These are phyloP conservation scores for Perodicticus potto DNA, from an alignment of 2,797 vertebrate species.

Conservation along the genomic window DNA sequence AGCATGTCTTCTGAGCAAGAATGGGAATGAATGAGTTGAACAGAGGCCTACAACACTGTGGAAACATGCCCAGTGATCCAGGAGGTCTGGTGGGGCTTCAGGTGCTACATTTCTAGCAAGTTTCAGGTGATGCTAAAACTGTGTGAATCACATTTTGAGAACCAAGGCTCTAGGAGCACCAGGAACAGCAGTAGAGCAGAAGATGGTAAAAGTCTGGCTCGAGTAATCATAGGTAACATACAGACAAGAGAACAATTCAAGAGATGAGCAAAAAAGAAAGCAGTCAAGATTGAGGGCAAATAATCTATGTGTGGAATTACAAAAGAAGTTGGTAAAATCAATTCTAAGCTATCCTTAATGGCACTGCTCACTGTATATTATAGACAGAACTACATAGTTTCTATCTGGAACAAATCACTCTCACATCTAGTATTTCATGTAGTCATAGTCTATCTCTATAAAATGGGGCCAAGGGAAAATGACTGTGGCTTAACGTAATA, in stretches of 20 bases:
- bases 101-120: not conserved
- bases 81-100: not conserved
- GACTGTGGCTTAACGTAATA: not conserved
- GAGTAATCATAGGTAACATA: not conserved
- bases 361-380: not conserved
- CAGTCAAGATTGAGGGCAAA: not conserved
- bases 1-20: not conserved
- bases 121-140: not conserved
- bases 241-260: not conserved
- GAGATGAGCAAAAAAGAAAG: not conserved
- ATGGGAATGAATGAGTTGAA: not conserved
- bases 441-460: not conserved
- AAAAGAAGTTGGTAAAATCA: not conserved
- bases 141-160: not conserved
- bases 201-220: not conserved
- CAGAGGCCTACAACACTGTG: not conserved
- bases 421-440: not conserved
- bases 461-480: constrained; percentile 26
- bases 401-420: not conserved
- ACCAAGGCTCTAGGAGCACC: not conserved
- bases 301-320: not conserved
- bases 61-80: not conserved
- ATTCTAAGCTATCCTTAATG: constrained; percentile 10
- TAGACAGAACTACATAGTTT: not conserved
- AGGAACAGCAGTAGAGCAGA: not conserved